Base-by-base conservation (phyloP, 1,140 invertebrate species). In the Caenorhabditis brenneri region DNA sequence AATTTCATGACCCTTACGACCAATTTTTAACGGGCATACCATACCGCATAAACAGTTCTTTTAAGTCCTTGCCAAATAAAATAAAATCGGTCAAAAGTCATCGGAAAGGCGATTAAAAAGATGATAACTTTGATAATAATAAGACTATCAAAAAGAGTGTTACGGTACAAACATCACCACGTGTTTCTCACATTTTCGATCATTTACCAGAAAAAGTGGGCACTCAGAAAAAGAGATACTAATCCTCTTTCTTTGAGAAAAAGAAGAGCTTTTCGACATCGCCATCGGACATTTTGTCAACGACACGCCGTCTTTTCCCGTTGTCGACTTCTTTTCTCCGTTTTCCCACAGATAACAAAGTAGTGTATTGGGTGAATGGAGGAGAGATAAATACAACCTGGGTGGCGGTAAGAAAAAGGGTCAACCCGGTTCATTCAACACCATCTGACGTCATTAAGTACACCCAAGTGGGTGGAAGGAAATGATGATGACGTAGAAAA, bases 251-350 rank as follows among this genome's bases (percentile, higher is more conserved):
- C 39, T 6, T 42, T 42, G 5, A 6, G 24, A 10, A 10, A 6
- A 29, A 55, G 10, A 27, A 74, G 65, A 74, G 65, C 65, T 42
- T 39, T 51, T 42, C 65, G 65, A 74, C 65, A 27, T 74, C 65
- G 65, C 36, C 36, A 46, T 74, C 65, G 65, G 65, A 24, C 36
- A 27, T 74, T 74, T 74, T 74, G 65, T 74, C 65, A 74, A 74
- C 65, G 65, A 74, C 65, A 74, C 65, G 15, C 12, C 36, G 58
- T n/a, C 16, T 65, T 65, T 15, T 65, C 65, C 65, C 65, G 65
- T 42, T 36, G 65, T n/a, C n/a, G n/a, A n/a, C 12, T n/a, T 42
- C 7, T 31, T 31, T 42, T n/a, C 15, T n/a, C 36, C 15, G n/a
- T 24, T 42, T 74, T 42, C 7, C 36, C 36, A 74, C 27, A n/a